These are phyloP conservation scores for Aethina tumida DNA, from an alignment of 1,140 invertebrate genomes.

Conservation along the genomic window DNA sequence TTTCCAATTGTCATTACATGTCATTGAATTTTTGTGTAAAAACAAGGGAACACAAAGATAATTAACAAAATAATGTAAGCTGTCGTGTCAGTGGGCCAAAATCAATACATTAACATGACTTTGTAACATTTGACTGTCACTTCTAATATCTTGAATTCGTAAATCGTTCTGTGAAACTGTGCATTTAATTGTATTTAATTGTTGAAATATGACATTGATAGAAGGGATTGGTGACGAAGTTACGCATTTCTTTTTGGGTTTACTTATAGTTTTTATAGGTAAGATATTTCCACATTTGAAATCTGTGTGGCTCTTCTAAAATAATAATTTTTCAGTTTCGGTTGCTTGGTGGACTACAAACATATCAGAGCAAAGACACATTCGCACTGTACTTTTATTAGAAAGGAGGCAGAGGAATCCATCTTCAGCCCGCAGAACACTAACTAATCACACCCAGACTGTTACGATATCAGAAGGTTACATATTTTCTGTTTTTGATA, in stretches of 20 bases:
- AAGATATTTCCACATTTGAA: constrained; percentile 11
- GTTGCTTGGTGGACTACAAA: constrained; percentile 32
- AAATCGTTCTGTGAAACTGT: too few relatives aligned
- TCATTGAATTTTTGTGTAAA: too few relatives aligned
- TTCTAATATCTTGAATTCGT: too few relatives aligned
- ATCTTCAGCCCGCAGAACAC: constrained; percentile 15
- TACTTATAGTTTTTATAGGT: constrained; percentile 50
- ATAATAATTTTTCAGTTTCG: constrained; percentile 5
- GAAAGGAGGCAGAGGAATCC: constrained; percentile 26
- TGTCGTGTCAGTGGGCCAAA: too few relatives aligned
- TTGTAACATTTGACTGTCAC: too few relatives aligned
- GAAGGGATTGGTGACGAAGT: constrained; percentile 79
- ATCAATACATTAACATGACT: too few relatives aligned
- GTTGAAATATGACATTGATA: constrained; percentile 65
- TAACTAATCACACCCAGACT: constrained; percentile 29
- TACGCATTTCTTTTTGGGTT: constrained; percentile 53
- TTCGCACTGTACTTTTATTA: constrained; percentile 27
- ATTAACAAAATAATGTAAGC: too few relatives aligned
- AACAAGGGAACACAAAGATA: too few relatives aligned
- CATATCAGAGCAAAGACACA: constrained; percentile 25
- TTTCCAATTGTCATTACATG: too few relatives aligned
- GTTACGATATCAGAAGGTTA: constrained; percentile 28
- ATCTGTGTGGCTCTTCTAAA: background rate
- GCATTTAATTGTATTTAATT: too few relatives aligned
- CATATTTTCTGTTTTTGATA: too few relatives aligned